Percentiles rank a stretch among this genome's conserved stretches.
Conservation (phyloP, 2,797 vertebrate genomes). For the Gallinago solitaria region DNA sequence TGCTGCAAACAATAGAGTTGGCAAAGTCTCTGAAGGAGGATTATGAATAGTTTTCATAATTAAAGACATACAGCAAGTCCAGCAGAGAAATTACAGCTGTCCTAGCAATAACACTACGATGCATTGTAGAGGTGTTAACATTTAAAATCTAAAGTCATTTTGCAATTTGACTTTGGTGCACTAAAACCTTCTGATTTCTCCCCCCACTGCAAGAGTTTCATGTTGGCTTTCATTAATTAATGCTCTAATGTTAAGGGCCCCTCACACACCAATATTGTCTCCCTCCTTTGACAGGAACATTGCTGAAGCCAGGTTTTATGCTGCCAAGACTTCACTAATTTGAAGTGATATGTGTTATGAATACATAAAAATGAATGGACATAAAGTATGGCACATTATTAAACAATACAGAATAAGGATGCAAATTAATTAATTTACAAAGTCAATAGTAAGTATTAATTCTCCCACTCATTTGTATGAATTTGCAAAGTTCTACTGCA, state of each 20-base stretch:
- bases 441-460: background rate
- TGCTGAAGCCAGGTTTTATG: background rate
- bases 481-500: background rate
- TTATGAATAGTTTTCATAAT: background rate
- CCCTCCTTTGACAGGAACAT: background rate
- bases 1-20: background rate
- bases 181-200: background rate
- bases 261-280: background rate
- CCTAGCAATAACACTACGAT: background rate
- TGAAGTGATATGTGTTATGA: background rate
- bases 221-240: background rate
- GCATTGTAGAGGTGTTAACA: rapidly evolving
- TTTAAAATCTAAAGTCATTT: background rate
- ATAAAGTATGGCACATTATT: background rate
- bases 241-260: background rate
- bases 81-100: background rate
- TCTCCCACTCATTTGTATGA: background rate
- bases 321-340: background rate
- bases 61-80: background rate
- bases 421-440: background rate
- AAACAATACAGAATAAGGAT: background rate
- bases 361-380: background rate
- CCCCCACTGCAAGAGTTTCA: background rate
- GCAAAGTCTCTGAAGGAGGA: background rate
- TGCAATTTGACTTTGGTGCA: background rate